phyloP scores from a whole-genome alignment of 1,140 invertebrate genomes.

The Drosophila ohnishii region DNA sequence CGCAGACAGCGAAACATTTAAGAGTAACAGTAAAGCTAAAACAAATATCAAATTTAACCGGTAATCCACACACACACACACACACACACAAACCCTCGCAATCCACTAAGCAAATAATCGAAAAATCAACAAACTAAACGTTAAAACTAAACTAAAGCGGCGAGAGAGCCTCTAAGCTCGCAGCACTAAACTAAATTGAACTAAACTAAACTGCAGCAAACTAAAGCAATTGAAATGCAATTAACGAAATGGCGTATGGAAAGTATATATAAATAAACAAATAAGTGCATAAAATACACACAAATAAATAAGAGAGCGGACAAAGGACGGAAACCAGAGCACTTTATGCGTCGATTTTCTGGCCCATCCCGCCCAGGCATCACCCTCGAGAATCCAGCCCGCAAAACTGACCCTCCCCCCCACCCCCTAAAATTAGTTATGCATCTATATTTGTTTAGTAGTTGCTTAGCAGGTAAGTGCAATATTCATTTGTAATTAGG shows the following conservation, averaged over 20 bases:
- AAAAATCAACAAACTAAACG: conserved; percentile 56
- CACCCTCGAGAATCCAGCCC: neutral
- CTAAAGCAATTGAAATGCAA: conserved; percentile 45
- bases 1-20: conserved; percentile 34
- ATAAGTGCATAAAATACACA: conserved; percentile 40
- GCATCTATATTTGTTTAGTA: conserved; percentile 58
- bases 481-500: conserved; percentile 66
- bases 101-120: conserved; percentile 48
- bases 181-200: conserved; percentile 29
- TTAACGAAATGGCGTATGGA: conserved; percentile 39
- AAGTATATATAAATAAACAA: conserved; percentile 18
- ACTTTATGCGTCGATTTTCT: conserved; percentile 41
- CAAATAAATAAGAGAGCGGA: conserved; percentile 3
- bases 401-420: neutral
- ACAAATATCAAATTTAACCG: conserved; percentile 49
- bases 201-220: conserved; percentile 21
- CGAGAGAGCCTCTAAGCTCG: conserved; percentile 13
- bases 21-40: conserved; percentile 35
- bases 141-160: conserved; percentile 28
- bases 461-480: conserved; percentile 74
- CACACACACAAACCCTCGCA: conserved; percentile 6
- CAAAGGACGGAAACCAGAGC: conserved; percentile 8
- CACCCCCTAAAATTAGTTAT: conserved; percentile 47
- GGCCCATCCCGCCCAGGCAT: conserved; percentile 13
- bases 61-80: conserved; percentile 19